Evolutionary conservation across 30 jellyfish, hydroid and myxozoan genomes (phyloP), one percentile per base, ranked within the genome.

Genomic region (Chironex yamaguchii): DNA sequence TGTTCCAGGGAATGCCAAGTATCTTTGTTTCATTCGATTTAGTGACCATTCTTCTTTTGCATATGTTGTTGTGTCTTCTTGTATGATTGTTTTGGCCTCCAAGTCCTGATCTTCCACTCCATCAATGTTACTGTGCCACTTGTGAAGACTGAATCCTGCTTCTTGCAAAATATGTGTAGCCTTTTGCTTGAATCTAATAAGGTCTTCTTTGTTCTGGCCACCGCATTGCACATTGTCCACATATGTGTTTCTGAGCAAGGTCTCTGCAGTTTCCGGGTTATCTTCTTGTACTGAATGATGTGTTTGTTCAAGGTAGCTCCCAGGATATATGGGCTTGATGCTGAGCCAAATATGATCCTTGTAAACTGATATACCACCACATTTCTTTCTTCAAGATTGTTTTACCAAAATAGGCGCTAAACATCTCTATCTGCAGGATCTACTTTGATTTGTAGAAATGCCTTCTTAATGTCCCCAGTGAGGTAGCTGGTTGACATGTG

Each of bases 371-470:
- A 80, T 42, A 34, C 73, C 65, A 52, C 65, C 67, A 80, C 65
- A 36, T 80, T 35, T 34, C 83, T 0, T 1, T 80, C 91, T 35
- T 80, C 53, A 33, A 29, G 67, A 76, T 58, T 62, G 85, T 34
- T 80, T 36, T 64, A 34, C 85, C 83, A 62, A 62, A 80, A 22
- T 32, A 62, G 71, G 14, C 82, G 73, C 34, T 76, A 79, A 24
- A 66, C 78, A 76, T 76, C 89, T 52, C 89, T 77, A 49, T 76
- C 89, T 13, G 89, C 89, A 76, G 79, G 77, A 50, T 62, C 80
- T 51, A 77, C 33, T 33, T 62, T 53, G 20, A 77, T 77, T 62
- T 77, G 83, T 34, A 77, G 89, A 36, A 53, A 77, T 0, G 89
- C 84, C 58, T 63, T 62, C 73, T 80, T 80, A 62, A 80, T 80